Evolutionary conservation across 2,888 invertebrate species (phyloP).

Genomic region (Crossocerus cetratus): DNA sequence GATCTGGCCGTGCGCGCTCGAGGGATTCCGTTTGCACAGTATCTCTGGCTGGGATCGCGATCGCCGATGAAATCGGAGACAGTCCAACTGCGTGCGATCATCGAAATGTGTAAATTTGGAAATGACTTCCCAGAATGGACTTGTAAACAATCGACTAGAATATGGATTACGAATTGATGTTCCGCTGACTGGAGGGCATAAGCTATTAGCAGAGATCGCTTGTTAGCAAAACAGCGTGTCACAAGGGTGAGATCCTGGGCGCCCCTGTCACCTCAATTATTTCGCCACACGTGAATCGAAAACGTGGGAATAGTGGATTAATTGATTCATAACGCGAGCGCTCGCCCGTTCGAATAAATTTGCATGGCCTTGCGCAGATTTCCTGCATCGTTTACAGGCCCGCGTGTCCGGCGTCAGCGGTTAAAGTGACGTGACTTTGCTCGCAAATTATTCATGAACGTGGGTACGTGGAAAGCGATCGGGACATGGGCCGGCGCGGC

Average conservation of each 20-base stretch:
- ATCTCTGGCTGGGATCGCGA: neutral
- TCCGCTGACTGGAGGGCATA: no score
- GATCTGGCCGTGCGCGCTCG: neutral
- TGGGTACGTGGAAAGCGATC: no score
- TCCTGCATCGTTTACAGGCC: constrained; percentile 12
- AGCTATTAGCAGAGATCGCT: neutral
- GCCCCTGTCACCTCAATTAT: neutral
- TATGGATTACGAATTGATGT: no score
- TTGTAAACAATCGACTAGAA: no score
- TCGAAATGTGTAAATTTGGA: no score
- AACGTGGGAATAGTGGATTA: neutral
- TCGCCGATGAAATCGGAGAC: neutral
- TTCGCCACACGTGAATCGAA: neutral
- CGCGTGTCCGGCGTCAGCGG: neutral
- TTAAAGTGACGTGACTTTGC: no score
- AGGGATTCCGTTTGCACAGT: constrained; percentile 2
- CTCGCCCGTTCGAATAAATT: constrained; percentile 13
- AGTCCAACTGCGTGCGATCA: neutral
- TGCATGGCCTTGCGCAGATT: constrained; percentile 17
- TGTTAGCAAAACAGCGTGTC: neutral
- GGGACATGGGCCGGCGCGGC: no score
- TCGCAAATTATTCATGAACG: no score
- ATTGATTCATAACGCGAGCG: constrained; percentile 13
- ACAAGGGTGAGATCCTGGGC: neutral
- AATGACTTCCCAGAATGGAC: no score